Percentiles rank a stretch among this genome's conserved stretches.
Evolutionary conservation across 1,140 invertebrate species (phyloP).

Genomic region (Sipha flava): DNA sequence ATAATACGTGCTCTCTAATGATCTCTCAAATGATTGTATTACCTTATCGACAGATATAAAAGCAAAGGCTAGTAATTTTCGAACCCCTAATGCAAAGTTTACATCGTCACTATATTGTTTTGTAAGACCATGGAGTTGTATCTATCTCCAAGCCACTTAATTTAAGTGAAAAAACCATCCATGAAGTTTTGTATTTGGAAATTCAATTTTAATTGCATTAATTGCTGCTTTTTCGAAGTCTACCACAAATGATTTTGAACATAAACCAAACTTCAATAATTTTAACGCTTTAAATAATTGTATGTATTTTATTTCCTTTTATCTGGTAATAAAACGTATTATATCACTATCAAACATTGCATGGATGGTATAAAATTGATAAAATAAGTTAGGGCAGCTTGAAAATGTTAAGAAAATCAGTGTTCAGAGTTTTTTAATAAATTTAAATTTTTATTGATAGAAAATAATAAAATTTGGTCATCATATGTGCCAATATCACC

Average conservation of each 20-base stretch:
- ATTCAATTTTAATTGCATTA: not conserved
- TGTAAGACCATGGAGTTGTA: slow-evolving; percentile 30
- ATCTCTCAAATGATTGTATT: not conserved
- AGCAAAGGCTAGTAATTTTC: not conserved
- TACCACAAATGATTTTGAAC: not conserved
- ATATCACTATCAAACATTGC: not conserved
- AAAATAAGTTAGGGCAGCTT: not conserved
- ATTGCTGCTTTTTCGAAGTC: not conserved
- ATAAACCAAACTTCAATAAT: not conserved
- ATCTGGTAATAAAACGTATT: not conserved
- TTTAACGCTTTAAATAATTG: not conserved
- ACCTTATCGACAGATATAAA: not conserved
- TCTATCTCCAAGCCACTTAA: slow-evolving; percentile 31
- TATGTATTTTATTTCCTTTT: not conserved
- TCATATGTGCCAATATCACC: not conserved
- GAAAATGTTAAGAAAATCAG: not conserved
- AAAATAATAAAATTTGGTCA: not conserved
- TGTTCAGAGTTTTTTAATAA: not conserved
- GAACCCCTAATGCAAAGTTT: slow-evolving; percentile 8
- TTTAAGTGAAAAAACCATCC: slow-evolving; percentile 35
- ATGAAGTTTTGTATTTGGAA: not conserved
- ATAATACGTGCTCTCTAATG: not conserved
- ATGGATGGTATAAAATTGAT: not conserved
- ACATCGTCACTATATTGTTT: slow-evolving; percentile 12
- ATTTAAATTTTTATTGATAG: not conserved